Evolutionary conservation across 2,888 invertebrate species (phyloP).

Genomic region (Apomyelois bistriatella): DNA sequence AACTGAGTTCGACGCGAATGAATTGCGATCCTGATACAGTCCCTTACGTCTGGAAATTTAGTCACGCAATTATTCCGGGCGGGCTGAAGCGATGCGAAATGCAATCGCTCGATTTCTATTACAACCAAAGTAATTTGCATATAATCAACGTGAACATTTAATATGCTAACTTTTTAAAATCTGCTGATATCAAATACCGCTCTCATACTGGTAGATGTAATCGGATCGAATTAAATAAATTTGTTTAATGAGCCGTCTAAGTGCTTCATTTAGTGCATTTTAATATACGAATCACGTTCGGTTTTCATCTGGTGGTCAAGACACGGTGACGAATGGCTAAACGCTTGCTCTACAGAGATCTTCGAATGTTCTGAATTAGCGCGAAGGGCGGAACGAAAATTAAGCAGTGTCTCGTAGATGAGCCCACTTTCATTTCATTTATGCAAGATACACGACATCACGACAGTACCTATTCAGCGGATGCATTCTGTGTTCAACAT

Average conservation of each 20-base stretch:
- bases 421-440: constrained; percentile 45
- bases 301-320: constrained; percentile 52
- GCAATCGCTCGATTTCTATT: constrained; percentile 49
- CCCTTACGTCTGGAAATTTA: constrained; percentile 50
- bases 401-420: constrained; percentile 32
- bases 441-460: constrained; percentile 37
- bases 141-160: constrained; percentile 33
- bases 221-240: constrained; percentile 69
- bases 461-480: constrained; percentile 23
- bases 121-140: constrained; percentile 45
- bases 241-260: constrained; percentile 67
- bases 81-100: constrained; percentile 36
- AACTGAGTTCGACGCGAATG: constrained; percentile 49
- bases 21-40: constrained; percentile 52
- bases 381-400: constrained; percentile 51
- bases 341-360: constrained; percentile 44
- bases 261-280: constrained; percentile 58
- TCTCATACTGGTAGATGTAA: constrained; percentile 42
- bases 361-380: constrained; percentile 49
- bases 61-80: constrained; percentile 59
- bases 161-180: neutral
- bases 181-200: constrained; percentile 29
- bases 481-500: constrained; percentile 47
- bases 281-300: constrained; percentile 70
- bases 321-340: constrained; percentile 57